phyloP scores from a whole-genome alignment of 2,888 invertebrate species.

The Lochmaea capreae region DNA sequence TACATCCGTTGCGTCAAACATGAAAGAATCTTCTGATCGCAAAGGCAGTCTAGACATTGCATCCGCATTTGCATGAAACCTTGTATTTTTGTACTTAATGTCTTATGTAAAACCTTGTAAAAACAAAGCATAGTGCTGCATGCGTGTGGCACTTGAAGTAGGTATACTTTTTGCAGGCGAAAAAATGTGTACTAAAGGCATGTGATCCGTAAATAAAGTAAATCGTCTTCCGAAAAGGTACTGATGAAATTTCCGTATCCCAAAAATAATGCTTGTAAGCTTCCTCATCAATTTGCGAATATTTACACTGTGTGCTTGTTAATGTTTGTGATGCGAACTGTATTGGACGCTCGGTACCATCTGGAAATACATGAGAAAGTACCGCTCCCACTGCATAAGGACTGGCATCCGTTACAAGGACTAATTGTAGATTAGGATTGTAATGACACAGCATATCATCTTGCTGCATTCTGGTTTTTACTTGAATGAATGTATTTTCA shows the following conservation, averaged over 20 bases:
- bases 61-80: conserved; percentile 23
- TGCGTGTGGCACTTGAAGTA: conserved; percentile 17
- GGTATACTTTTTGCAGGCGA: conserved; percentile 17
- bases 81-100: conserved; percentile 14
- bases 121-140: conserved; percentile 32
- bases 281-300: conserved; percentile 41
- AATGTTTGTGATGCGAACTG: too few species aligned
- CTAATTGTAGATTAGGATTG: conserved; percentile 32
- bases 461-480: conserved; percentile 15
- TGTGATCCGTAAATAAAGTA: conserved; percentile 34
- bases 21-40: background rate
- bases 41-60: conserved; percentile 29
- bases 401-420: conserved; percentile 32
- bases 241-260: conserved; percentile 36
- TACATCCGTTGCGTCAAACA: conserved; percentile 6
- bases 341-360: conserved; percentile 5
- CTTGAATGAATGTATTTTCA: conserved; percentile 33
- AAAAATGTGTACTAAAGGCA: conserved; percentile 25
- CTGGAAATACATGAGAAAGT: conserved; percentile 27
- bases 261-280: conserved; percentile 40
- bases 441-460: conserved; percentile 28
- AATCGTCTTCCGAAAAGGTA: conserved; percentile 14
- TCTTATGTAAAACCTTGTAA: conserved; percentile 20
- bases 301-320: too few species aligned
- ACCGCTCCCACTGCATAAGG: conserved; percentile 32